Percentiles rank a stretch among this genome's conserved stretches.
phyloP scores from a whole-genome alignment of 1,140 invertebrate genomes.

The Pectinophora gossypiella region DNA sequence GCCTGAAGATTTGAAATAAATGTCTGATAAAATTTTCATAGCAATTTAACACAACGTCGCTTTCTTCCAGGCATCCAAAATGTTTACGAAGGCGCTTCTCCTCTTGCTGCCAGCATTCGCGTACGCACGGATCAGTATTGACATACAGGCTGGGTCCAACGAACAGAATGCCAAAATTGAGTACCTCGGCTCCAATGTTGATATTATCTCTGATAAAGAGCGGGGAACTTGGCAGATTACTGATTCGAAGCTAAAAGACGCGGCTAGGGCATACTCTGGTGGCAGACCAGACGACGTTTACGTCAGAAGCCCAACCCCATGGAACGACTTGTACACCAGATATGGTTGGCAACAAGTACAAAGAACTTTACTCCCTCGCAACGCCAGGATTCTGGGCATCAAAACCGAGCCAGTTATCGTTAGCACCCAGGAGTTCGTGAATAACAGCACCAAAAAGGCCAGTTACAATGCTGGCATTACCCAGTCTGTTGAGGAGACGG shows the following conservation, averaged over 20 bases:
- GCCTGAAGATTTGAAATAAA: no score
- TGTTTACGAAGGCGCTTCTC: not conserved
- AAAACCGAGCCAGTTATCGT: slow-evolving; percentile 9
- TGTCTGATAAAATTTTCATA: no score
- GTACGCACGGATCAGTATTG: not conserved
- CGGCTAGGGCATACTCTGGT: slow-evolving; percentile 8
- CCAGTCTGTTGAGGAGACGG: slow-evolving; percentile 11
- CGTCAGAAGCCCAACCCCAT: slow-evolving; percentile 22
- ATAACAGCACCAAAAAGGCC: slow-evolving; percentile 7
- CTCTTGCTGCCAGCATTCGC: not conserved
- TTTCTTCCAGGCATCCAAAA: not conserved
- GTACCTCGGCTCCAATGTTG: not conserved
- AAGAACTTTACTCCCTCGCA: slow-evolving; percentile 12
- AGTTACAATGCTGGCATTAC: slow-evolving; percentile 10
- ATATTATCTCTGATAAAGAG: not conserved
- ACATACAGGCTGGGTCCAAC: not conserved
- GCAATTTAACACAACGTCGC: no score
- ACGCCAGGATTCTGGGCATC: slow-evolving; percentile 11
- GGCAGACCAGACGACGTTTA: slow-evolving; percentile 16
- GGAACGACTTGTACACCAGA: slow-evolving; percentile 22
- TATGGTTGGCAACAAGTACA: slow-evolving; percentile 21
- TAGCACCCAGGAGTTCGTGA: slow-evolving; percentile 9
- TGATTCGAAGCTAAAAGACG: slow-evolving; percentile 11
- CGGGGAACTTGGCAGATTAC: not conserved
- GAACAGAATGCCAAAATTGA: not conserved